Conservation (phyloP, 2,113 vertebrate species). For the Morone saxatilis region DNA sequence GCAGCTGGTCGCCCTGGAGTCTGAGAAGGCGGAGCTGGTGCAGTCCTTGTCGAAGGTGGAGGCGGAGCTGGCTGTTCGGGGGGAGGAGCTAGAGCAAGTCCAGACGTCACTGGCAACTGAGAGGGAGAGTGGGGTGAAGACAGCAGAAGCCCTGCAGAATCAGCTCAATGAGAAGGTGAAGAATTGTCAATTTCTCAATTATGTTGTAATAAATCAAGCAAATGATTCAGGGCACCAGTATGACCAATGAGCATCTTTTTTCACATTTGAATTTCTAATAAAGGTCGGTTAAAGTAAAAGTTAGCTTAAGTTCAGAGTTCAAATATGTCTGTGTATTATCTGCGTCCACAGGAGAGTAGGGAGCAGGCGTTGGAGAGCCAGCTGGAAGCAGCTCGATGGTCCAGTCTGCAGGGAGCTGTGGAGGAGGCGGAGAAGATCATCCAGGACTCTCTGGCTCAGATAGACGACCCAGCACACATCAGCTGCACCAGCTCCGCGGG, state of each 20-base stretch:
- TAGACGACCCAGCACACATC: conserved; percentile 91
- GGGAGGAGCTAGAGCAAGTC: conserved; percentile 83
- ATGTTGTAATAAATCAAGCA: background rate
- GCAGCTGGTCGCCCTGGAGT: conserved; percentile 81
- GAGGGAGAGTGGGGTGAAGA: conserved; percentile 83
- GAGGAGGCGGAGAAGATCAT: conserved; percentile 88
- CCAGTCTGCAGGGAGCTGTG: conserved; percentile 82
- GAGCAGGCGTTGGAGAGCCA: conserved; percentile 81
- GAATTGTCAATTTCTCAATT: background rate
- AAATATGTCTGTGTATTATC: background rate
- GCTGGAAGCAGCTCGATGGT: conserved; percentile 84
- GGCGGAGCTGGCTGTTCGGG: conserved; percentile 77
- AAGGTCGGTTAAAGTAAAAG: background rate
- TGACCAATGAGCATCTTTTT: background rate
- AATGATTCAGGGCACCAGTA: background rate
- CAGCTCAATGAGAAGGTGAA: conserved; percentile 88
- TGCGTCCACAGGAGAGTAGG: conserved; percentile 84
- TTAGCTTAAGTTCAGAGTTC: background rate
- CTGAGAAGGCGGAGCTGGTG: conserved; percentile 83
- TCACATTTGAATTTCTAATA: background rate
- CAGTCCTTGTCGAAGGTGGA: conserved; percentile 75
- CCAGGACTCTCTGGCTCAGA: conserved; percentile 87
- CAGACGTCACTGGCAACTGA: conserved; percentile 77
- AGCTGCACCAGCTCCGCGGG: conserved; percentile 93
- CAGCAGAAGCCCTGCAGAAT: conserved; percentile 84